Base-by-base conservation (phyloP, 2,888 invertebrate genomes). In the Morinoia aosen region DNA sequence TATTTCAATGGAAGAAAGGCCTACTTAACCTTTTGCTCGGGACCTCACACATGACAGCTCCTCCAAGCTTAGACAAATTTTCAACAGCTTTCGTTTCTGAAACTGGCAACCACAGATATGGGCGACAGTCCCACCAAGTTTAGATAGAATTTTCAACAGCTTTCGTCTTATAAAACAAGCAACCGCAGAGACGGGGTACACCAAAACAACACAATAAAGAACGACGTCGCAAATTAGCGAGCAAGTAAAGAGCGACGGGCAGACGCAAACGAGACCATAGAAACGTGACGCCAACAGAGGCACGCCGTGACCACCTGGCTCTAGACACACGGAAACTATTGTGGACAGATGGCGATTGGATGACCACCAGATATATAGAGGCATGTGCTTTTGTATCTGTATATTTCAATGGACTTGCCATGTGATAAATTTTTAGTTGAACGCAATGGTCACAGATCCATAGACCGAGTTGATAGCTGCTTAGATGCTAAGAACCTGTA, bases 181-280 rank as follows among this genome's bases (percentile, higher is more conserved):
- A 76, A 76, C 25, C 76, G 76, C 76, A 76, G 25, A 33, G 19
- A 33, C 76, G 76, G 76, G 76, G 8, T 10, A 76, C 76, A 76
- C 76, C 76, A 76, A 76, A 76, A 76, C 76, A 76, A 76, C 76
- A 33, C 76, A 33, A 76, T 76, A 76, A 76, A 76, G 76, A 76
- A 33, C 19, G 76, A 76, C 76, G 10, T 76, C 76, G 76, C 33
- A 76, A 76, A 76, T 76, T 76, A 76, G 76, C 33, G 76, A 25
- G 76, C 76, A 7, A 76, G 76, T 76, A 76, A 76, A 76, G 76
- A 61, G 14, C 61, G 61, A 61, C 61, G 61, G 14, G 19, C 19
- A 76, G 76, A 76, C 76, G 76, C 25, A 76, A 76, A 76, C 76
- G 76, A 76, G 76, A 76, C 76, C 25, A 16, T 76, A 33, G 19